A percentile compares a stretch with the other conserved stretches of the same genome.
These are phyloP conservation scores for Ataeniobius toweri DNA, from an alignment of 2,797 vertebrate species.

Conservation along the genomic window DNA sequence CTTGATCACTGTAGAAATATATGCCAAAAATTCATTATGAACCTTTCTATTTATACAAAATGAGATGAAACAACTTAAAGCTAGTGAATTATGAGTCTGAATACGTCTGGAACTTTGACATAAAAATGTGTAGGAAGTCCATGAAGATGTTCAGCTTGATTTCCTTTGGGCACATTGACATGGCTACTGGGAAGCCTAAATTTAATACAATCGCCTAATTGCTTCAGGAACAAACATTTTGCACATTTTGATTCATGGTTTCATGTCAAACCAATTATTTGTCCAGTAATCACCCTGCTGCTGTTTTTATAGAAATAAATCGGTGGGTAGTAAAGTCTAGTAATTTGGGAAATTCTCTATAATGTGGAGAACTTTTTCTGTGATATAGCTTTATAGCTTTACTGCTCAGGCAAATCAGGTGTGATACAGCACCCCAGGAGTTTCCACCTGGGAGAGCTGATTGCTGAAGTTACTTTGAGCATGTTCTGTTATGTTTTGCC, in stretches of 20 bases:
- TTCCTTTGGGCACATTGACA: background rate
- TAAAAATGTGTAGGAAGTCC: background rate
- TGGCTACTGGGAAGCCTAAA: background rate
- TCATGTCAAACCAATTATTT: background rate
- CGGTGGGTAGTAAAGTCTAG: background rate
- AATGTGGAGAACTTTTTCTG: background rate
- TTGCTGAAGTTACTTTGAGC: constrained; percentile 25
- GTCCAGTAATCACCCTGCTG: background rate
- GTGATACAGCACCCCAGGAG: constrained; percentile 15
- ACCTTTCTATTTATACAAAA: background rate
- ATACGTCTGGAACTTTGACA: background rate
- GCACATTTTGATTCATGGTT: background rate
- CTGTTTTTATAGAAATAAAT: background rate
- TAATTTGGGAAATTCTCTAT: background rate
- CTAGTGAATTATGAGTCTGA: background rate
- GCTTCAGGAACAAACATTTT: background rate
- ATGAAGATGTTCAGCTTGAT: background rate
- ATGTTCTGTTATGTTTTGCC: constrained; percentile 18
- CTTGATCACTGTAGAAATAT: background rate
- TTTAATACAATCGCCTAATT: background rate
- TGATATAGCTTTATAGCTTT: background rate
- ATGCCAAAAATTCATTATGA: background rate
- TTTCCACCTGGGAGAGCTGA: constrained; percentile 31
- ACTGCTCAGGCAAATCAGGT: constrained; percentile 8
- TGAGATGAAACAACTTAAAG: no score